Evolutionary conservation across 2,113 vertebrate species (phyloP).

Genomic region (Bubo blakistoni): DNA sequence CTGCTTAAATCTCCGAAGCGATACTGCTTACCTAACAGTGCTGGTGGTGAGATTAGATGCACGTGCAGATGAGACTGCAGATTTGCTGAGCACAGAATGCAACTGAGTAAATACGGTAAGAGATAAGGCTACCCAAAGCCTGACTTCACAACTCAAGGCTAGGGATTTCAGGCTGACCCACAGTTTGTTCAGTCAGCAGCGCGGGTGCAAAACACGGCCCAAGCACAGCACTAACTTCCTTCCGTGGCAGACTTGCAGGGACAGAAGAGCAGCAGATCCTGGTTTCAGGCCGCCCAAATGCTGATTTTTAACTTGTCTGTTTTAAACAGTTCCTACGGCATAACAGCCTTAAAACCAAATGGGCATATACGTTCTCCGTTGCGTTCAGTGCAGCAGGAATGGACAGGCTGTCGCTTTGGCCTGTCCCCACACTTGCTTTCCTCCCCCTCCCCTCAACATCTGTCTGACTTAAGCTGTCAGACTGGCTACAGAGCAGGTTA

Average conservation of each 20-base stretch:
- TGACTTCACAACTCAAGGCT: background rate
- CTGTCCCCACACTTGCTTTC: no score
- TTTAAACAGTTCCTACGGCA: fast-evolving
- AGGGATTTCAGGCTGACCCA: background rate
- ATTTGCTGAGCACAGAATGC: fast-evolving
- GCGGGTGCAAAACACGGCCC: fast-evolving
- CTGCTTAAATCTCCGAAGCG: background rate
- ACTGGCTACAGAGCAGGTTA: background rate
- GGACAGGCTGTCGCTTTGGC: no score
- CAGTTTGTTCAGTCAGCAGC: background rate
- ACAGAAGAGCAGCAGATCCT: background rate
- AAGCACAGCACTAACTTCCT: fast-evolving
- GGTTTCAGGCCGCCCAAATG: background rate
- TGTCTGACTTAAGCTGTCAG: no score
- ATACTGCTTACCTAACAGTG: fast-evolving
- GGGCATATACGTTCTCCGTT: fast-evolving
- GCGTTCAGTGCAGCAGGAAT: background rate
- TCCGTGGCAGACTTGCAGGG: background rate
- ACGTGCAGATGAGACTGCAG: fast-evolving
- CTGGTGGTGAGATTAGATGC: background rate
- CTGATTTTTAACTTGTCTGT: background rate
- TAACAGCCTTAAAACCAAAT: background rate
- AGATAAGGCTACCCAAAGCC: background rate
- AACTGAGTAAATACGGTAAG: background rate
- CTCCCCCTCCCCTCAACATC: no score